Conservation (phyloP, 2,113 vertebrate genomes). For the Podilymbus podiceps region DNA sequence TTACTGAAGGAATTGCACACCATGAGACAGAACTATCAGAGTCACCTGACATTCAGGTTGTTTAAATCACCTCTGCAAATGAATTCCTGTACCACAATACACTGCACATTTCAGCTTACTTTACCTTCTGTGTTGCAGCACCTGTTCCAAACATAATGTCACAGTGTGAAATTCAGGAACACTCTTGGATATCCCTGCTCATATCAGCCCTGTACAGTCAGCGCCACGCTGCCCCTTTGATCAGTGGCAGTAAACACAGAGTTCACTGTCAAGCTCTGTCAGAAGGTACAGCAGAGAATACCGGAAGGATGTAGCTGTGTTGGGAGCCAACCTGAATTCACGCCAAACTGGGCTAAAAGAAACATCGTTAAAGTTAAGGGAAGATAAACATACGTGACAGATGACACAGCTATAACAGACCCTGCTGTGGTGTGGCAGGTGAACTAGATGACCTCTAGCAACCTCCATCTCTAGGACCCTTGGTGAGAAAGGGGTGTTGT, state of each 20-base stretch:
- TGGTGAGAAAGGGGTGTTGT: neutral
- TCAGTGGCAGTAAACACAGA: neutral
- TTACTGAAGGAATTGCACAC: neutral
- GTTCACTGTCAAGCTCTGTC: neutral
- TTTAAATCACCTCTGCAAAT: neutral
- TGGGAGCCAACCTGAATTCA: neutral
- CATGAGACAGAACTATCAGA: neutral
- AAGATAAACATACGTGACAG: neutral
- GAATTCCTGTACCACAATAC: neutral
- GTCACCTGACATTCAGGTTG: neutral
- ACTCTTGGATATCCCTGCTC: neutral
- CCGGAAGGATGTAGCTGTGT: neutral
- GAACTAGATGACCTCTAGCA: no score
- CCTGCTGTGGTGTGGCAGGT: neutral
- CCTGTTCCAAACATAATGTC: neutral
- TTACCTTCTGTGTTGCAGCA: neutral
- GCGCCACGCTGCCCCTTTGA: neutral
- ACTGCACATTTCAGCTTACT: neutral
- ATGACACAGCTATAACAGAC: neutral
- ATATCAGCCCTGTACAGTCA: fast-evolving
- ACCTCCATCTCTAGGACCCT: neutral
- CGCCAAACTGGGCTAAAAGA: neutral
- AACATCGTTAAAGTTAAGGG: neutral
- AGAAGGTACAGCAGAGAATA: neutral
- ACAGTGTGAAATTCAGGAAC: neutral